phyloP scores from a whole-genome alignment of 2,888 invertebrate species.

The Uropetala carovei region DNA sequence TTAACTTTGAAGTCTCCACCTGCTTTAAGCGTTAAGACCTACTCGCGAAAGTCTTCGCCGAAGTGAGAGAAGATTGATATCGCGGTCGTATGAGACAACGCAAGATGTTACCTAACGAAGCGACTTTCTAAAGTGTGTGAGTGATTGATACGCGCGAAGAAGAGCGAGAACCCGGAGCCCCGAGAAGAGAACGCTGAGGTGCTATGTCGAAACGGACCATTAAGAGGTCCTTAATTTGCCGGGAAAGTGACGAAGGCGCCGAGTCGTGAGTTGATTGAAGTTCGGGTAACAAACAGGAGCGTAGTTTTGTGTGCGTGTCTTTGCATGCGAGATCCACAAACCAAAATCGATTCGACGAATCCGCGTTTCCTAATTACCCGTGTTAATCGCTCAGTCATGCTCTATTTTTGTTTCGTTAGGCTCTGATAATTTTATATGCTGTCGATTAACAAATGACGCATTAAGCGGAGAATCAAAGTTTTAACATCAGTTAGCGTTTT shows the following conservation, averaged over 20 bases:
- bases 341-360: background rate
- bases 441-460: too few relatives aligned
- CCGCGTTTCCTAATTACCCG: background rate
- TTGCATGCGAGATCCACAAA: too few relatives aligned
- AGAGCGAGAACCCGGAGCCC: background rate
- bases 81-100: conserved; percentile 25
- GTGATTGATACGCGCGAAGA: conserved; percentile 8
- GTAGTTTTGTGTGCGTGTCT: background rate
- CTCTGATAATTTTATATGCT: too few relatives aligned
- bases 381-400: background rate
- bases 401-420: too few relatives aligned
- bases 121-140: conserved; percentile 46
- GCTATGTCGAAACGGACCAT: conserved; percentile 31
- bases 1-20: too few relatives aligned
- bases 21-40: background rate
- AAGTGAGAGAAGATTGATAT: conserved; percentile 38
- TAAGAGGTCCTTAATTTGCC: conserved; percentile 49
- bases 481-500: too few relatives aligned
- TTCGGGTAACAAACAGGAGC: background rate
- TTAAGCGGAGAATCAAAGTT: too few relatives aligned
- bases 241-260: background rate
- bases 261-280: background rate
- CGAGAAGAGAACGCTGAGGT: background rate
- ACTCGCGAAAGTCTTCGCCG: background rate
- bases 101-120: conserved; percentile 58